Base-by-base conservation (phyloP, 2,888 invertebrate species). In the Netelia inedita region DNA sequence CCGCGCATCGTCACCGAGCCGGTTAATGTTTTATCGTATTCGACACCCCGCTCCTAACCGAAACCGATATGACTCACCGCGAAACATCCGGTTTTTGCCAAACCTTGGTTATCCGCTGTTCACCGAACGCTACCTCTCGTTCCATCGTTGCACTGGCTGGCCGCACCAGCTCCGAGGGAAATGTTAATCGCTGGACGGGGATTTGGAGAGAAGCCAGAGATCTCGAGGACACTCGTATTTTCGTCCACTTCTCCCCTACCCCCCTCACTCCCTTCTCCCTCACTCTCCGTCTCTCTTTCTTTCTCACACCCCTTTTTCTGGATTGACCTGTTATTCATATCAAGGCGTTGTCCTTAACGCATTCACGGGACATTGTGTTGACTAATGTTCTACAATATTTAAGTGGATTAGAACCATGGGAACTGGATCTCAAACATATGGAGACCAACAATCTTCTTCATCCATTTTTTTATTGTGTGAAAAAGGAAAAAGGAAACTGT, bases 161-260 rank as follows among this genome's bases (percentile, higher is more conserved):
- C 66, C 71, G 55, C 59, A 69, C 65, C 50, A 59, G 72, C 65
- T 57, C 61, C 74, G 79, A 79, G 83, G 87, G 87, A 89, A 90
- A 89, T 90, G 89, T 90, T 90, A 90, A 90, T 89, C 87, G 87
- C 69, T 73, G 65, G 68, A 63, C 74, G 71, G 69, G 79, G 71
- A 78, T 61, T 87, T 90, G 89, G 90, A 86, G 16, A 59, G 14
- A 41, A 35, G 89, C 90, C 90, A 90, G 87, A 82, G 85, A 88
- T 86, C 82, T 85, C 83, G 74, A 78, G 79, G 28, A 71, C 68
- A 63, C 76, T 85, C 73, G 65, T 76, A 35, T 68, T 78, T 78
- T 66, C 81, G 63, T 78, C 41, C 65, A 57, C 73, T 10, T 41
- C 59, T 53, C 19, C 61, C 57, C 23, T 57, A 23, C 63, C 55